phyloP scores from a whole-genome alignment of 2,888 invertebrate species.

The Chironomus riparius region DNA sequence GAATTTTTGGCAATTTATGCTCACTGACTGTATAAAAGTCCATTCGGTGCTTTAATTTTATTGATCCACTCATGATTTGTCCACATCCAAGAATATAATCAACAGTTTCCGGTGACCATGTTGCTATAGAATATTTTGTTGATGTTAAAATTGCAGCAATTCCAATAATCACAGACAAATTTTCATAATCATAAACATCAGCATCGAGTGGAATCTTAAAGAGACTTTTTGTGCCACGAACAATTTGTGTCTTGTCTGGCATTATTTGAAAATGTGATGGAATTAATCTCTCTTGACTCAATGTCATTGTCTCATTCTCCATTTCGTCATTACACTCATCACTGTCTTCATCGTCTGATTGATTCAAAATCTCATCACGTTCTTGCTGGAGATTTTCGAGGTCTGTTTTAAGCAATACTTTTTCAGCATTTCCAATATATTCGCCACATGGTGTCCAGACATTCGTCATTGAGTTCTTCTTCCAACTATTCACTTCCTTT shows the following conservation, averaged over 20 bases:
- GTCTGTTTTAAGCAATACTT: conserved; percentile 36
- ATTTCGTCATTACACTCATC: conserved; percentile 30
- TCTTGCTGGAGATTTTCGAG: conserved; percentile 35
- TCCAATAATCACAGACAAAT: conserved; percentile 48
- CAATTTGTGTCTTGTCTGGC: conserved; percentile 50
- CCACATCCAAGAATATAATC: conserved; percentile 45
- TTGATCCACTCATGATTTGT: not conserved
- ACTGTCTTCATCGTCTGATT: conserved; percentile 35
- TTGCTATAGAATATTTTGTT: conserved; percentile 49
- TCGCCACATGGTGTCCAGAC: not conserved
- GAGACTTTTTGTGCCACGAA: conserved; percentile 45
- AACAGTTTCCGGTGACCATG: conserved; percentile 53
- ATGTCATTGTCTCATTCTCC: conserved; percentile 33
- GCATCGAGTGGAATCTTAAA: not conserved
- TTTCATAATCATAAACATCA: conserved; percentile 30
- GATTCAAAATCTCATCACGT: conserved; percentile 34
- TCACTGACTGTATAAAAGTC: not conserved
- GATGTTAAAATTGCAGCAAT: conserved; percentile 54
- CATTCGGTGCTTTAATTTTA: not conserved
- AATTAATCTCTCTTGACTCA: conserved; percentile 47
- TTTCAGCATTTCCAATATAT: conserved; percentile 31
- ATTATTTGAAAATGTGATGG: conserved; percentile 50
- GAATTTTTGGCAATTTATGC: not conserved
- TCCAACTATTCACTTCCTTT: not conserved
- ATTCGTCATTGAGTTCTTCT: not conserved